phyloP scores from a whole-genome alignment of 2,113 vertebrate species.

The Percina caprodes region DNA sequence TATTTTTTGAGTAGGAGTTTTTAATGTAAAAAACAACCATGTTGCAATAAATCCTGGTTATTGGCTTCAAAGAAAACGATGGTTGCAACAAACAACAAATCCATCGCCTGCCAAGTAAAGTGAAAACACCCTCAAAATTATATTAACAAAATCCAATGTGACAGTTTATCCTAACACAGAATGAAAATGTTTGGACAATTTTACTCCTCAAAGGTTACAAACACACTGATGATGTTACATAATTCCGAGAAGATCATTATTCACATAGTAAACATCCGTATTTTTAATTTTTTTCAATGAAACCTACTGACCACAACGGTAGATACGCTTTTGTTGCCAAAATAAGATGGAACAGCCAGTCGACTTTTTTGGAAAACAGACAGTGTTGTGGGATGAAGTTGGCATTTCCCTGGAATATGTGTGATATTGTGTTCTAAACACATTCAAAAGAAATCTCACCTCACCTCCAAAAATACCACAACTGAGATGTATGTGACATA shows the following conservation, averaged over 20 bases:
- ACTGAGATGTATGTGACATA: neutral
- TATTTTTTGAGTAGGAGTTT: too few species aligned
- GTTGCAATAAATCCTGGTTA: neutral
- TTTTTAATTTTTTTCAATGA: constrained; percentile 19
- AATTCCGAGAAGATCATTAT: constrained; percentile 5
- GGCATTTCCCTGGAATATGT: neutral
- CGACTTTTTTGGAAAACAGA: constrained; percentile 4
- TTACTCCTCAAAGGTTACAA: constrained; percentile 3
- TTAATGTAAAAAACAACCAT: neutral
- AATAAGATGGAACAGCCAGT: neutral
- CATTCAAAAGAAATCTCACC: neutral
- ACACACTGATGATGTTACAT: neutral
- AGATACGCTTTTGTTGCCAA: constrained; percentile 21
- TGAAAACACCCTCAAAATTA: neutral
- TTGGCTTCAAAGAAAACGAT: too few species aligned
- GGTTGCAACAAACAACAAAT: neutral
- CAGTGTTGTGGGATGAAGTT: neutral
- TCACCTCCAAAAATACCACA: neutral
- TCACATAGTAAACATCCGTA: constrained; percentile 19
- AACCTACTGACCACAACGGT: neutral
- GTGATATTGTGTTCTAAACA: neutral
- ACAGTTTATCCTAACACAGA: neutral
- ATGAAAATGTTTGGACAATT: neutral
- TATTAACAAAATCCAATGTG: neutral
- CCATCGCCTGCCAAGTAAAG: neutral